Percentiles rank a stretch among this genome's conserved stretches.
These are phyloP conservation scores for Orestias chungarensis DNA, from an alignment of 2,797 vertebrate species.

Conservation along the genomic window DNA sequence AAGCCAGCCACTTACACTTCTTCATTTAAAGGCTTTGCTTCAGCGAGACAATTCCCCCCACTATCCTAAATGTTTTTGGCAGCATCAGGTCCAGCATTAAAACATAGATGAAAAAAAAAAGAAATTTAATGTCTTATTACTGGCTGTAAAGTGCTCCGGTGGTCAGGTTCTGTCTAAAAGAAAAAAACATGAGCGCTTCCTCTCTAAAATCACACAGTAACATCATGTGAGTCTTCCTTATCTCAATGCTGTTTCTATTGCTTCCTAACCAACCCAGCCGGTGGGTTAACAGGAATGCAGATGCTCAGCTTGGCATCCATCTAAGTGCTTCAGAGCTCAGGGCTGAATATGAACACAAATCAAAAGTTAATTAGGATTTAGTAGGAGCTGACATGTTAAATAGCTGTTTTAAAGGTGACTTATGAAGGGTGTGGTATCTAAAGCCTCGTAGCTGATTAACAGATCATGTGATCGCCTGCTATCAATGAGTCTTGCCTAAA, in stretches of 20 bases:
- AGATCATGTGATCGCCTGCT: background rate
- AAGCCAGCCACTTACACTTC: too few species aligned
- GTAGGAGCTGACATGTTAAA: background rate
- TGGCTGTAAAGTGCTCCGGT: background rate
- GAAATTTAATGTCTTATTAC: too few species aligned
- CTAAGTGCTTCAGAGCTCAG: background rate
- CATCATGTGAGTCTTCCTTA: background rate
- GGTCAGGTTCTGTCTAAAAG: background rate
- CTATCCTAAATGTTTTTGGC: too few species aligned
- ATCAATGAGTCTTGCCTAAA: conserved; percentile 7
- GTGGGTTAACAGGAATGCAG: conserved; percentile 2
- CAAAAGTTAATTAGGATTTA: conserved; percentile 3
- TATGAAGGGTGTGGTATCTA: conserved; percentile 1
- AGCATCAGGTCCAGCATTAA: too few species aligned
- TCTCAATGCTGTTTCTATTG: background rate
- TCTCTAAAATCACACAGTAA: background rate
- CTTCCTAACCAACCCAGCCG: background rate
- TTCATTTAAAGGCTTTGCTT: too few species aligned
- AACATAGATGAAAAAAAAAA: too few species aligned
- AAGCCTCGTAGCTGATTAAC: background rate
- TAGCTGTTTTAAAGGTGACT: conserved; percentile 5
- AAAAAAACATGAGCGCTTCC: background rate
- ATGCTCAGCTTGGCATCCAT: conserved; percentile 2
- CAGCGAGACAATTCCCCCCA: too few species aligned
- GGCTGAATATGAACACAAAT: conserved; percentile 3